Evolutionary conservation across 1,140 invertebrate species (phyloP), one percentile per base, ranked within the genome.

Genomic region (Venturia canescens): DNA sequence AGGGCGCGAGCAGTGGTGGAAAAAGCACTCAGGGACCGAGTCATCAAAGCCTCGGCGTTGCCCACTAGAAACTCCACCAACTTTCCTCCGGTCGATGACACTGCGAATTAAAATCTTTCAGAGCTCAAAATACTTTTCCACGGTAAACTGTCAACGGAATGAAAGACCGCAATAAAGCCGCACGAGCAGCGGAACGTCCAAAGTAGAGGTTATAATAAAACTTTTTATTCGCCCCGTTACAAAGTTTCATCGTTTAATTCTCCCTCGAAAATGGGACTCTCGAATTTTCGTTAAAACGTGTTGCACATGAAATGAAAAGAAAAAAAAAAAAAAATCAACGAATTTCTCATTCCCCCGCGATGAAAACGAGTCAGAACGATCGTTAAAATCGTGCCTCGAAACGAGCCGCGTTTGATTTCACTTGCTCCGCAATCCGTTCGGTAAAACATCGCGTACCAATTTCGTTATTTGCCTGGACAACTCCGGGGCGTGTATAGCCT

Each of bases 391-490:
- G 50, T n/a, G 18, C 16, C 50, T 53, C n/a, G 50, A 3, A 3
- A n/a, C 6, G 4, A 53, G 50, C 18, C 18, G 11, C 38, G 67
- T 16, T 34, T 31, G 27, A 31, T 34, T 34, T 34, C 27, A 34
- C 29, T 15, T 4, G 67, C 16, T 26, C 15, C 15, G 67, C 27
- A 70, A 70, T 70, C 15, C 31, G 27, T 16, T 16, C 29, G 67
- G n/a, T 18, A 70, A 18, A 34, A 70, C 31, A 70, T 6, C 63
- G 27, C 21, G 15, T 27, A 44, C 26, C 27, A 70, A 70, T 70
- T 70, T 70, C n/a, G 31, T 70, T 70, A 70, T 31, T 70, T 70
- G 67, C 29, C 50, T 53, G 4, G 50, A 53, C 50, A 53, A 53
- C 50, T 53, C 38, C 18, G 50, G 50, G 7, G n/a, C 50, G 18